Conservation (phyloP, 1,140 invertebrate genomes). For the Rhyzopertha dominica region DNA sequence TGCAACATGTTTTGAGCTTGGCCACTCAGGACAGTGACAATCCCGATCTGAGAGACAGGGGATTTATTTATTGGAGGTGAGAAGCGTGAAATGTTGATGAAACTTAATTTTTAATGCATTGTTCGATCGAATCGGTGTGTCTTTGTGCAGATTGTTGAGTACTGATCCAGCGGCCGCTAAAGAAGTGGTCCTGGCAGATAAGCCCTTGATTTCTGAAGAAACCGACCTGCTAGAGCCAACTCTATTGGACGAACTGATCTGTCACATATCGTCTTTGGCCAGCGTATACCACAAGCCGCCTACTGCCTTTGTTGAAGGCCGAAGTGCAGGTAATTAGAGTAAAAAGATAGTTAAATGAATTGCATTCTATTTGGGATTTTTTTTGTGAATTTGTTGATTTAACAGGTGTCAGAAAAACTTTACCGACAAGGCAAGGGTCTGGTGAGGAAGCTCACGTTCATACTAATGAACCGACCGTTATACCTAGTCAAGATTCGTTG, state of each 20-base stretch:
- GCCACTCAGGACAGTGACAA: conserved; percentile 99
- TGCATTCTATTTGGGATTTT: not conserved
- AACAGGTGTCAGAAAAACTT: conserved; percentile 46
- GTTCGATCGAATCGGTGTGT: not conserved
- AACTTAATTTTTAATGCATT: not conserved
- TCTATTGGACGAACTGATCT: conserved; percentile 95
- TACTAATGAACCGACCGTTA: conserved; percentile 60
- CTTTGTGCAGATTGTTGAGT: conserved; percentile 64
- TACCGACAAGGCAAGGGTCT: conserved; percentile 47
- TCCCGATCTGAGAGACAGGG: conserved; percentile 95
- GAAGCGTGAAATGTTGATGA: not conserved
- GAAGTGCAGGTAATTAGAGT: conserved; percentile 40
- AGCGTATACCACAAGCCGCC: conserved; percentile 99
- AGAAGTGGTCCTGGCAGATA: conserved; percentile 98
- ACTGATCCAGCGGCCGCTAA: conserved; percentile 98
- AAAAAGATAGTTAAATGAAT: not conserved
- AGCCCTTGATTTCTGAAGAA: conserved; percentile 98
- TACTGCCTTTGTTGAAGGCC: conserved; percentile 93
- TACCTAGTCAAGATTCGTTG: conserved; percentile 82
- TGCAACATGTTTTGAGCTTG: conserved; percentile 89
- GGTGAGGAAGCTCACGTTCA: conserved; percentile 47
- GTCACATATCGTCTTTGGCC: conserved; percentile 97
- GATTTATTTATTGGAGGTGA: conserved; percentile 97
- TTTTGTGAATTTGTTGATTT: not conserved
- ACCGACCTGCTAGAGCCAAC: conserved; percentile 98